These are phyloP conservation scores for Cynopterus brachyotis DNA, from an alignment of 2,113 vertebrate species.

Conservation along the genomic window DNA sequence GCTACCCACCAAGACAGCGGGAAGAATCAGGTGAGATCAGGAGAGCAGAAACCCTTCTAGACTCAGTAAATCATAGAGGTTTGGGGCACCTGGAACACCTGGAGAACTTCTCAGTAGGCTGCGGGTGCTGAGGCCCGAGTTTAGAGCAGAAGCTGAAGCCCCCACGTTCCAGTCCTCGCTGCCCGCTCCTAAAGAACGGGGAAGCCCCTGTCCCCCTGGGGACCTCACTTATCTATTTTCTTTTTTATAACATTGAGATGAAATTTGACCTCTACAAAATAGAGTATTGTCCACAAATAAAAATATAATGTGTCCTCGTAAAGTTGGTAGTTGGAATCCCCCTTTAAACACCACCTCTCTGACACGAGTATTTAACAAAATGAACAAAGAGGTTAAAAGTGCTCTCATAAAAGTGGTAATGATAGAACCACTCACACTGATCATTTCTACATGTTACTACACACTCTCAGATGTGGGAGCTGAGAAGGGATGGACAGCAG, in stretches of 20 bases:
- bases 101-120: not conserved
- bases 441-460: not conserved
- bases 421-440: not conserved
- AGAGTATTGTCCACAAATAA: not conserved
- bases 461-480: rapidly evolving
- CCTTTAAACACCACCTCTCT: not conserved
- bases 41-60: not conserved
- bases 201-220: not conserved
- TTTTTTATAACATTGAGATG: not conserved
- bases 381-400: not conserved
- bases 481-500: not conserved
- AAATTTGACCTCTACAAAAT: not conserved
- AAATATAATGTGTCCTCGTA: not conserved
- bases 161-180: not conserved
- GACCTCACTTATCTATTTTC: not conserved
- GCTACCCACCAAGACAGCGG: not conserved
- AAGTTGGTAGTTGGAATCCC: not conserved
- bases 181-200: not conserved
- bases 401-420: not conserved
- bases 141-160: not conserved
- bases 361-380: not conserved
- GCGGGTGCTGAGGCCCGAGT: not conserved
- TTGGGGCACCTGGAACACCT: no score
- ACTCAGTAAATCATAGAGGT: not conserved
- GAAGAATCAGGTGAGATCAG: not conserved